Evolutionary conservation across 2,113 vertebrate species (phyloP), one percentile per base, ranked within the genome.

Genomic region (Donacobius atricapilla): DNA sequence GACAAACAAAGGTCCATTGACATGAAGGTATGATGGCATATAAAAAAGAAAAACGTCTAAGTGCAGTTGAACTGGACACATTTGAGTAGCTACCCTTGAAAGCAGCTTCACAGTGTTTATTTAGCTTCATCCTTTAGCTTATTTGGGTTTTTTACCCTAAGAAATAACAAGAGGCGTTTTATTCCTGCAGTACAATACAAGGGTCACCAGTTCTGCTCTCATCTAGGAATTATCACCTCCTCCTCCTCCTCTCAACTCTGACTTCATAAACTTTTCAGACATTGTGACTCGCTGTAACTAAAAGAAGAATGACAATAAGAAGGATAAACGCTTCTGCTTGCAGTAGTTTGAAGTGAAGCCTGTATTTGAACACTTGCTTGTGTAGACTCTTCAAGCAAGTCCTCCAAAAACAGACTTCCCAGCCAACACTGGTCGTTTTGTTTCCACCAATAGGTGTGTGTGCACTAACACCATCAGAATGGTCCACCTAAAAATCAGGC

Each of bases 401-500:
- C 53, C 40, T 75, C 54, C 60, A 63, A 78, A 91, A 85, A 1
- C 51, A 93, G 80, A 85, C 68, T 72, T 72, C 58, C 72, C 28
- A 66, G 71, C 44, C 87, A 97, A 96, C 90, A 95, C 50, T 93
- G 96, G 75, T 75, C 30, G 19, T 92, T 97, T 95, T 97, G 93
- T 97, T 89, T 94, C 93, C 78, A 87, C 60, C 68, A 72, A 58
- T 50, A 78, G 14, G 39, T 89, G 77, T 75, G 61, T 44, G 69
- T 20, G 23, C 45, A 71, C 73, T 83, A 93, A 96, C 65, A 44
- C 54, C 57, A 89, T 69, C 18, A 28, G 91, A 94, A 94, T 56
- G 70, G 61, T 92, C 82, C 77, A 91, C 78, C 87, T 93, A 95
- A 94, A 96, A 92, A 90, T 93, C 80, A 91, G 44, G 58, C n/a